phyloP scores from a whole-genome alignment of 2,797 vertebrate genomes.

The Gymnothorax javanicus region DNA sequence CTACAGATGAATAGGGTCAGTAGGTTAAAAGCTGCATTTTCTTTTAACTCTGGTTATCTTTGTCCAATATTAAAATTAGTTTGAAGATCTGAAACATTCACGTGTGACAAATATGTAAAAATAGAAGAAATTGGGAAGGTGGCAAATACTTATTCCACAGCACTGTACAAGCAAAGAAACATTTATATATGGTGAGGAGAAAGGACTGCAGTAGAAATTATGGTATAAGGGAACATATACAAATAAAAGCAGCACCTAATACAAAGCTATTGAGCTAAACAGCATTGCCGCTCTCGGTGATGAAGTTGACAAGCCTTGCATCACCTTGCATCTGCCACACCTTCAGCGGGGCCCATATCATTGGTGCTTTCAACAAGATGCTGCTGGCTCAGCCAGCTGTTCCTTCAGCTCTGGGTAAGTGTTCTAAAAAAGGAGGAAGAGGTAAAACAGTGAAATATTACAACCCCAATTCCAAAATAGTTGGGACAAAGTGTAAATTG shows the following conservation, averaged over 20 bases:
- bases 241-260: neutral
- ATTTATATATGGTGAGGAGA: neutral
- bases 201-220: neutral
- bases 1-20: too few relatives aligned
- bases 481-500: too few relatives aligned
- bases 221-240: neutral
- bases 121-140: too few relatives aligned
- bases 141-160: too few relatives aligned
- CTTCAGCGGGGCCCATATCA: conserved; percentile 96
- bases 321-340: conserved; percentile 98
- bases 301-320: conserved; percentile 28
- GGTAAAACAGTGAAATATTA: conserved; percentile 21
- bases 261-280: neutral
- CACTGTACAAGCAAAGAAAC: conserved; percentile 2
- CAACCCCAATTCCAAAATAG: too few relatives aligned
- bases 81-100: too few relatives aligned
- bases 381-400: conserved; percentile 89
- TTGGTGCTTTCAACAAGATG: conserved; percentile 97
- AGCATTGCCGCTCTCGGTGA: neutral
- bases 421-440: conserved; percentile 55
- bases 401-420: conserved; percentile 86
- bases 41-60: too few relatives aligned
- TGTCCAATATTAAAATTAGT: too few relatives aligned
- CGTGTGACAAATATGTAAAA: too few relatives aligned
- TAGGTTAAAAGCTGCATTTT: too few relatives aligned